These are phyloP conservation scores for Ormyrus pomaceus DNA, from an alignment of 2,888 invertebrate species.

Conservation along the genomic window DNA sequence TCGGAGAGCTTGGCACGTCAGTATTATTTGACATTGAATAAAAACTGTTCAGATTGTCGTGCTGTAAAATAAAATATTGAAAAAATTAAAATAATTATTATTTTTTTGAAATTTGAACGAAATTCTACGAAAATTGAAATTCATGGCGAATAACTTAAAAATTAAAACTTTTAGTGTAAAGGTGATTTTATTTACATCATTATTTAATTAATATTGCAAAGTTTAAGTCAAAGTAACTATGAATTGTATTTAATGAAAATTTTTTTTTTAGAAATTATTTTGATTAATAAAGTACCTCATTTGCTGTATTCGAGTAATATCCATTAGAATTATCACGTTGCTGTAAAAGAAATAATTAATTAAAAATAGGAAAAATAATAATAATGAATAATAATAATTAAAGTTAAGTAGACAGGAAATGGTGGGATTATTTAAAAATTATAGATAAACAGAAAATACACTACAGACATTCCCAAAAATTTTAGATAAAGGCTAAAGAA, in stretches of 20 bases:
- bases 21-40: conserved; percentile 50
- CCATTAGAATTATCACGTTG: conserved; percentile 34
- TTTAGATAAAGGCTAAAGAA: neutral
- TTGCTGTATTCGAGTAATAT: conserved; percentile 21
- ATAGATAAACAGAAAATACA: neutral
- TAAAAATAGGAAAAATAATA: neutral
- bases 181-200: too few relatives aligned
- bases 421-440: too few relatives aligned
- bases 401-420: too few relatives aligned
- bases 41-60: conserved; percentile 48
- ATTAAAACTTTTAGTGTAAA: too few relatives aligned
- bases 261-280: neutral
- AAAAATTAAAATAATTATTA: neutral
- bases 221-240: too few relatives aligned
- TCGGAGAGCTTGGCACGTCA: conserved; percentile 69
- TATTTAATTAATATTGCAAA: too few relatives aligned
- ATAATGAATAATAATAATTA: neutral
- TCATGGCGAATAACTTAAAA: neutral
- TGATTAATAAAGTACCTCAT: conserved; percentile 12
- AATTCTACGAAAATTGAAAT: neutral
- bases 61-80: conserved; percentile 49
- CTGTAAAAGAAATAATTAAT: conserved; percentile 29
- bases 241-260: neutral
- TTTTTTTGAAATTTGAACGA: neutral
- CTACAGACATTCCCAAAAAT: neutral